A percentile compares a stretch with the other conserved stretches of the same genome.
These are phyloP conservation scores for Podarcis siculus DNA, from an alignment of 2,797 vertebrate genomes.

Conservation along the genomic window DNA sequence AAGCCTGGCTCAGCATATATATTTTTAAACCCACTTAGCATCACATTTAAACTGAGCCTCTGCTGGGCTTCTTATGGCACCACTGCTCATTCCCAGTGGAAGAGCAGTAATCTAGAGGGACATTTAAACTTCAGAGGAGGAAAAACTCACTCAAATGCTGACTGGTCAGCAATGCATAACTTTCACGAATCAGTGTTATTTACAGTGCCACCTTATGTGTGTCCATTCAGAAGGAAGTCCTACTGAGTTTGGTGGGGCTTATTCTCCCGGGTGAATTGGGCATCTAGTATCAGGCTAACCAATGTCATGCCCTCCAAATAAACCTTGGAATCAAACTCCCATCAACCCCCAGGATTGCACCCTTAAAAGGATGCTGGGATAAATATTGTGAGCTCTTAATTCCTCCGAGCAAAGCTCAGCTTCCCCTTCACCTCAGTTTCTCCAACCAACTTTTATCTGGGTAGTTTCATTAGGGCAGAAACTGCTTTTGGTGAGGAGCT, in stretches of 20 bases:
- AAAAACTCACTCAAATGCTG: background rate
- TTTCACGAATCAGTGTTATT: background rate
- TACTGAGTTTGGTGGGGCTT: background rate
- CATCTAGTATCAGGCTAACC: background rate
- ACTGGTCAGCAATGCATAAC: background rate
- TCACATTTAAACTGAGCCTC: slow-evolving; percentile 1
- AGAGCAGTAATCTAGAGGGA: slow-evolving; percentile 47
- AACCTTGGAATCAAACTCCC: background rate
- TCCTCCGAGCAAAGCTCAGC: background rate
- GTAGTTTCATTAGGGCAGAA: background rate
- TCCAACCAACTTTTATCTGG: background rate
- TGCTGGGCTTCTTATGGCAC: background rate
- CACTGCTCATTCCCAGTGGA: background rate
- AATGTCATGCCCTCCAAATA: background rate
- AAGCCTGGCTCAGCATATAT: background rate
- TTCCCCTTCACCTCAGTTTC: background rate
- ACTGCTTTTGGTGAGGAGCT: background rate
- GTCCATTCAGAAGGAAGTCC: background rate
- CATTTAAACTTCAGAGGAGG: background rate
- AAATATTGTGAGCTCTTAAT: background rate
- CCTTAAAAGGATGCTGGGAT: background rate
- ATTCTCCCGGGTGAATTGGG: background rate
- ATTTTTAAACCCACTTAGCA: background rate
- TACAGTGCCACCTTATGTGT: too few relatives aligned
- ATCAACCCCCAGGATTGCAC: background rate